Conservation (phyloP, 2,113 vertebrate species). For the Trachemys scripta region DNA sequence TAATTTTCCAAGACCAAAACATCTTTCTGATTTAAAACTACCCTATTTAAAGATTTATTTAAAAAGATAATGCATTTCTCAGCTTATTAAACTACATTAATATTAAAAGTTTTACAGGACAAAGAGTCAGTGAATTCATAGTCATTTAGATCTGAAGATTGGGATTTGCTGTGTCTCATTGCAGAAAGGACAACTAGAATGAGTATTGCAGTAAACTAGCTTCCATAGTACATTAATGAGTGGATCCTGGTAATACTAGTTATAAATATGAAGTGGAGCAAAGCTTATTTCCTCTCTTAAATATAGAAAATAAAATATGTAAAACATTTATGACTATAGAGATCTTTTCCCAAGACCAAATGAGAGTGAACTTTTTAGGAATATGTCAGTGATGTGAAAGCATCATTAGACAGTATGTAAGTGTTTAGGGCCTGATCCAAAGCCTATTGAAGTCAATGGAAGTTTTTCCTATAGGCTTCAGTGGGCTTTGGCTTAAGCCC, state of each 20-base stretch:
- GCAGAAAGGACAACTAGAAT: slow-evolving; percentile 27
- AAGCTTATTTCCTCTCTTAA: not conserved
- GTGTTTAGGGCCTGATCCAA: not conserved
- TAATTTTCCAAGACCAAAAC: slow-evolving; percentile 63
- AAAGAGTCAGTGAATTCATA: slow-evolving; percentile 24
- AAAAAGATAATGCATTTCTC: slow-evolving; percentile 49
- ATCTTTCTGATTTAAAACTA: slow-evolving; percentile 58
- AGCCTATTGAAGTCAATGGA: not conserved
- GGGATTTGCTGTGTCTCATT: not conserved
- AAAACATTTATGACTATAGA: not conserved
- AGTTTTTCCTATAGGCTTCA: not conserved
- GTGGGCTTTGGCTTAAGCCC: not conserved
- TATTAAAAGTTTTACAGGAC: slow-evolving; percentile 36
- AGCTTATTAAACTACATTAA: slow-evolving; percentile 11
- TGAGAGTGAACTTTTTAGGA: not conserved
- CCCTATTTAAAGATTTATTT: slow-evolving; percentile 22
- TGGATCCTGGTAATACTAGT: not conserved
- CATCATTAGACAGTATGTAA: not conserved
- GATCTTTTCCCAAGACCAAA: not conserved
- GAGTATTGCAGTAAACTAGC: slow-evolving; percentile 24
- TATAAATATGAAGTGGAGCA: not conserved
- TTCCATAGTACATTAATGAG: not conserved
- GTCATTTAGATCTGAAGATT: slow-evolving; percentile 39
- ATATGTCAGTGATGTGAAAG: slow-evolving; percentile 1
- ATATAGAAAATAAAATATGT: not conserved